Evolutionary conservation across 2,113 vertebrate species (phyloP).

Genomic region (Psammodynastes pulverulentus): DNA sequence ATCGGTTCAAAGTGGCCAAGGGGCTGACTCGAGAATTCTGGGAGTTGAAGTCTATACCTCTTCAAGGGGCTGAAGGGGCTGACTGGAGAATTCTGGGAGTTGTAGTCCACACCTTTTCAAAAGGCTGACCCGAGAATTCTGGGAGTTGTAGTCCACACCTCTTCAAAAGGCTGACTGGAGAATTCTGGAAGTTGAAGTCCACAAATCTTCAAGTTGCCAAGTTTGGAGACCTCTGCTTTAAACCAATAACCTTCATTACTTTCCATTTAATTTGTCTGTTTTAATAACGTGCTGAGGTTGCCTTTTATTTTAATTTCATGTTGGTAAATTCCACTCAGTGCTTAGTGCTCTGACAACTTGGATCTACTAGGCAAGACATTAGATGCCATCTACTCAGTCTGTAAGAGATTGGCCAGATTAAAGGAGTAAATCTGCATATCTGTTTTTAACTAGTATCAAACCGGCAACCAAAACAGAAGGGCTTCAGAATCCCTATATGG

Average conservation of each 20-base stretch:
- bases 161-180: no score
- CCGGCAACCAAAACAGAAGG: not conserved
- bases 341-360: not conserved
- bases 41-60: no score
- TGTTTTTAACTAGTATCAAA: not conserved
- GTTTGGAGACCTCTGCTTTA: no score
- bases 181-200: no score
- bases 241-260: not conserved
- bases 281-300: not conserved
- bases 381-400: not conserved
- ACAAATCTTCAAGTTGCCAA: no score
- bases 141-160: no score
- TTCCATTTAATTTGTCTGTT: not conserved
- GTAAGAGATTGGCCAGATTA: not conserved
- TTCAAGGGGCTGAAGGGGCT: no score
- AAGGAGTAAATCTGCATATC: not conserved
- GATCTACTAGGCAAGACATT: not conserved
- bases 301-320: not conserved
- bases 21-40: no score
- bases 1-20: no score
- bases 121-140: no score
- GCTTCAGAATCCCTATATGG: not conserved
- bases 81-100: no score
- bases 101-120: no score
- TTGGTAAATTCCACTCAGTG: not conserved